These are phyloP conservation scores for Agrotis clavis DNA, from an alignment of 2,888 invertebrate species.

Conservation along the genomic window DNA sequence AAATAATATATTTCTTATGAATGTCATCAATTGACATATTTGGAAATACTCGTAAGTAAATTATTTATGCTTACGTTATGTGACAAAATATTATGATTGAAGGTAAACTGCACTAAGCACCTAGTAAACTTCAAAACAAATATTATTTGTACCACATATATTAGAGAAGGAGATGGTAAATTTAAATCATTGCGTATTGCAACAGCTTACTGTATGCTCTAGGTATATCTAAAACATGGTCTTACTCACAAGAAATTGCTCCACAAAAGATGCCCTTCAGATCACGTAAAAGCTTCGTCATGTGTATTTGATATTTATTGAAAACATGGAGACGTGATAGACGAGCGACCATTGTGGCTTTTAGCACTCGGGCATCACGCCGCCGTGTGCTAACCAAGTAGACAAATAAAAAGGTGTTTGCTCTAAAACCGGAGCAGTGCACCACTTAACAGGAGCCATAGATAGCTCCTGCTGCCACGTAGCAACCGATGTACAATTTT, in stretches of 20 bases:
- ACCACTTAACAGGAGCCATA: slow-evolving; percentile 45
- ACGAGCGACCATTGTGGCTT: slow-evolving; percentile 63
- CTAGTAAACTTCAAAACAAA: no score
- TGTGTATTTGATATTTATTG: slow-evolving; percentile 49
- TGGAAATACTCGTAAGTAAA: no score
- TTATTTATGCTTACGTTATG: no score
- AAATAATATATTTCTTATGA: not conserved
- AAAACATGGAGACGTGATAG: slow-evolving; percentile 46
- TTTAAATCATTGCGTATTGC: no score
- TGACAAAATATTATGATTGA: no score
- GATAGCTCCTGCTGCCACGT: slow-evolving; percentile 23
- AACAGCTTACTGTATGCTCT: not conserved
- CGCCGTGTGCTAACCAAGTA: slow-evolving; percentile 60
- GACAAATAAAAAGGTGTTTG: slow-evolving; percentile 68
- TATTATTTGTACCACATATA: no score
- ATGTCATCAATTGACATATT: not conserved
- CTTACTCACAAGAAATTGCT: not conserved
- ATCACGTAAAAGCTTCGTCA: slow-evolving; percentile 14
- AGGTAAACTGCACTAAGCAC: no score
- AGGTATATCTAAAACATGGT: not conserved
- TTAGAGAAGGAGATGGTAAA: no score
- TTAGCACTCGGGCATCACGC: slow-evolving; percentile 67
- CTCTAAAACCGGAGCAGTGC: slow-evolving; percentile 63
- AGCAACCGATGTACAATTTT: slow-evolving; percentile 31
- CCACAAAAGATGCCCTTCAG: not conserved